These are phyloP conservation scores for Leiothrix lutea DNA, from an alignment of 2,113 vertebrate species.

Conservation along the genomic window DNA sequence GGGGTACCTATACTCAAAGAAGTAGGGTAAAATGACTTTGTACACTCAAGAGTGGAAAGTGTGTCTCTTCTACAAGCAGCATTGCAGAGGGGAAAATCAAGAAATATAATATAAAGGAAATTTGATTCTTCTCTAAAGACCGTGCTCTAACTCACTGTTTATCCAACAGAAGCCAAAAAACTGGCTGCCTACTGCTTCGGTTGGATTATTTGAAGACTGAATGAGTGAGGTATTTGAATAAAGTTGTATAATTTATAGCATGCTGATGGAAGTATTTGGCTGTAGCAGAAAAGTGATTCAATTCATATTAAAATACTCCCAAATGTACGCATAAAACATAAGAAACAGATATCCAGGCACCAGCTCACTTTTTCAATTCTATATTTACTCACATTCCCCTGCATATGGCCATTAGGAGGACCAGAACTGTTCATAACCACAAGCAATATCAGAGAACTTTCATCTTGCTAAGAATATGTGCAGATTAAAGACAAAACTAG, in stretches of 20 bases:
- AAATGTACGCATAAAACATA: background rate
- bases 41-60: background rate
- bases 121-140: background rate
- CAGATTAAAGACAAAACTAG: background rate
- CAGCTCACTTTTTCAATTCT: background rate
- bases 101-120: background rate
- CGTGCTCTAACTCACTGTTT: background rate
- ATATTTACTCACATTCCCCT: background rate
- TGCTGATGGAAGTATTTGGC: background rate
- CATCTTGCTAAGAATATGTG: background rate
- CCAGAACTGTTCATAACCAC: background rate
- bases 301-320: background rate
- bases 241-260: background rate
- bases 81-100: background rate
- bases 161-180: background rate
- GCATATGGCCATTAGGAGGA: background rate
- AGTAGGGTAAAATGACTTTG: background rate
- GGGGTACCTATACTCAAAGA: background rate
- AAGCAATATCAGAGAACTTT: background rate
- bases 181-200: rapidly evolving
- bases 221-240: background rate
- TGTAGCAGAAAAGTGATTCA: background rate
- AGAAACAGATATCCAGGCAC: background rate
- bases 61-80: background rate
- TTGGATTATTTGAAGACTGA: background rate